Evolutionary conservation across 2,113 vertebrate genomes (phyloP).

Genomic region (Cyanoderma ruficeps): DNA sequence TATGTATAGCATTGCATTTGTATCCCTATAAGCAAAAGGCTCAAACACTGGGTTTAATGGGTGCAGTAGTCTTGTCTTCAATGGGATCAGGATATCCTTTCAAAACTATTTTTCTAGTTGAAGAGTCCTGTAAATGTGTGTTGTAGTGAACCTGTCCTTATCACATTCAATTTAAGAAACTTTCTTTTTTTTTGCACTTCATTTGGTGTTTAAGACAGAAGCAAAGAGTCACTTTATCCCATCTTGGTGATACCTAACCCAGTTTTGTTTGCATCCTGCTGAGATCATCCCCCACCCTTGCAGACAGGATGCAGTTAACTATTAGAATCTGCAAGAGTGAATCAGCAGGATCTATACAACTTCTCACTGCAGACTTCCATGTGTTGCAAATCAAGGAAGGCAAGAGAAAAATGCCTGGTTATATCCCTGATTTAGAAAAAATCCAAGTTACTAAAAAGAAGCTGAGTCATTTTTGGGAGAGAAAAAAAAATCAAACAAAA

Average conservation of each 20-base stretch:
- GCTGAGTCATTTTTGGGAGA: background rate
- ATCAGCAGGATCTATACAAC: constrained; percentile 48
- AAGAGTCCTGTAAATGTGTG: background rate
- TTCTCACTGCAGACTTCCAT: constrained; percentile 36
- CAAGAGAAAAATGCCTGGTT: background rate
- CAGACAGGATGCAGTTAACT: constrained; percentile 37
- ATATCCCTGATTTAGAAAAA: background rate
- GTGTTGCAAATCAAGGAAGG: background rate
- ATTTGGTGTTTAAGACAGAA: background rate
- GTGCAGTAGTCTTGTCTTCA: background rate
- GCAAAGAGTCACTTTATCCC: background rate
- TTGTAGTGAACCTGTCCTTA: background rate
- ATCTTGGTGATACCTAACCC: background rate
- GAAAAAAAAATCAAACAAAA: background rate
- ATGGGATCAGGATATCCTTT: background rate
- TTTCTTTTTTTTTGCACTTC: background rate
- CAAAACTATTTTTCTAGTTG: background rate
- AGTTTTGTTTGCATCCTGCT: background rate
- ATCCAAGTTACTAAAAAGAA: background rate
- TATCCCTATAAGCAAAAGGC: background rate
- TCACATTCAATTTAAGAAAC: background rate
- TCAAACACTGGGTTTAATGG: background rate
- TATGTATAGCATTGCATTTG: background rate
- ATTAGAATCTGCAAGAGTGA: constrained; percentile 34
- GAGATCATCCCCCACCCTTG: background rate